Conservation (phyloP, 2,888 invertebrate genomes). For the Clostera curtula region DNA sequence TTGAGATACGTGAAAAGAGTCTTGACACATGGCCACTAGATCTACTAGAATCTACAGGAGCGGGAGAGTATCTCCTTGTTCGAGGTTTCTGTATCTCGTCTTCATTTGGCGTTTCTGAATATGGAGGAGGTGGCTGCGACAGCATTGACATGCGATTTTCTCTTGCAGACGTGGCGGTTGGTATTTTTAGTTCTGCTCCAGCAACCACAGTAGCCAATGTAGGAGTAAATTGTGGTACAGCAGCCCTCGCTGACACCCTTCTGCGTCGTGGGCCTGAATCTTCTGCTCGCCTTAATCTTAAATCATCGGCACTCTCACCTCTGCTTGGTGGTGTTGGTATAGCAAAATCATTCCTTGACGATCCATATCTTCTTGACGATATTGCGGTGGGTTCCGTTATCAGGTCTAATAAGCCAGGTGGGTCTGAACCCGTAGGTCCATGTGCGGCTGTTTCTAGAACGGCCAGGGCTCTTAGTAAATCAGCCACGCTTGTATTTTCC, state of each 20-base stretch:
- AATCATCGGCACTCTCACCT: constrained; percentile 36
- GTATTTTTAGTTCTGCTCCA: constrained; percentile 56
- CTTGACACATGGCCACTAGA: constrained; percentile 58
- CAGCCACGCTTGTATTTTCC: constrained; percentile 88
- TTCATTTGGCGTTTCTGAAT: constrained; percentile 43
- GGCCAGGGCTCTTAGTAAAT: constrained; percentile 85
- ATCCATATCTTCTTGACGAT: constrained; percentile 46
- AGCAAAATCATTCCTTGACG: constrained; percentile 48
- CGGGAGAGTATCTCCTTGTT: constrained; percentile 59
- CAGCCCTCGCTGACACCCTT: constrained; percentile 57
- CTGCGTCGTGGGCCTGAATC: constrained; percentile 47
- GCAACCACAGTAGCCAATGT: constrained; percentile 64
- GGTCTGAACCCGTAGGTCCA: constrained; percentile 22
- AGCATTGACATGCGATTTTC: constrained; percentile 63
- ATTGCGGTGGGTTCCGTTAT: constrained; percentile 29
- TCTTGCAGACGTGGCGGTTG: constrained; percentile 54
- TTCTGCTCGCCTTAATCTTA: constrained; percentile 17
- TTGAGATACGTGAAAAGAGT: constrained; percentile 58
- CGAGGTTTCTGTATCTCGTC: constrained; percentile 42
- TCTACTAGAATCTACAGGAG: constrained; percentile 46
- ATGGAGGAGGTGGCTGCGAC: constrained; percentile 63
- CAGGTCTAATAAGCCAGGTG: constrained; percentile 41
- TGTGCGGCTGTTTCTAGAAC: constrained; percentile 71
- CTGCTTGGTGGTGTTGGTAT: constrained; percentile 35
- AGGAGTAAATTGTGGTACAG: constrained; percentile 60